phyloP scores from a whole-genome alignment of 2,113 vertebrate species.

The Spea multiplicata region DNA sequence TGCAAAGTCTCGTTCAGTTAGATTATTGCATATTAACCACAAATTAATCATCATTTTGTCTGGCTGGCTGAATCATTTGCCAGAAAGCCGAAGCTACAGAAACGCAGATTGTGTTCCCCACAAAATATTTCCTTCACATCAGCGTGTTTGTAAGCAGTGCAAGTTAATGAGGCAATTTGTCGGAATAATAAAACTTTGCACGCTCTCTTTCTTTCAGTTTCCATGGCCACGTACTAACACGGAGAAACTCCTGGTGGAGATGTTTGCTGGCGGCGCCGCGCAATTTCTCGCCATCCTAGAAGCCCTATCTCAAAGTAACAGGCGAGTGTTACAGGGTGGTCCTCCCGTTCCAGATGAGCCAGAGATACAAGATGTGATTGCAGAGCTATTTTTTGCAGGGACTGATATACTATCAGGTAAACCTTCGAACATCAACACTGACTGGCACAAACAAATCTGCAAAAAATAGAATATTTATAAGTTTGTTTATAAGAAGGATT shows the following conservation, averaged over 20 bases:
- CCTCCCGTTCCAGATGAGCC: constrained; percentile 66
- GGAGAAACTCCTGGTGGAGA: constrained; percentile 70
- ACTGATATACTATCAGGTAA: constrained; percentile 83
- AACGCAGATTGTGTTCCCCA: not conserved
- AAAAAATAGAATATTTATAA: too few relatives aligned
- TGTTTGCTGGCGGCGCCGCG: constrained; percentile 79
- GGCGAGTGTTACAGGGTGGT: constrained; percentile 62
- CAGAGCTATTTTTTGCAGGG: constrained; percentile 84
- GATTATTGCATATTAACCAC: not conserved
- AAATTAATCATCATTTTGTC: constrained; percentile 11
- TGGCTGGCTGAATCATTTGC: constrained; percentile 4
- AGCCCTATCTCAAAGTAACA: constrained; percentile 72
- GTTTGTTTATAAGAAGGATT: too few relatives aligned
- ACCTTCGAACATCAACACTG: too few relatives aligned
- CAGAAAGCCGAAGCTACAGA: not conserved
- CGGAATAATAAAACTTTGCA: not conserved
- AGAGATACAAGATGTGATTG: constrained; percentile 70
- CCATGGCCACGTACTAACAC: constrained; percentile 76
- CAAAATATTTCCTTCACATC: constrained; percentile 2
- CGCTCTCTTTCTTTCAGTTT: constrained; percentile 59
- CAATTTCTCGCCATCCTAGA: constrained; percentile 84
- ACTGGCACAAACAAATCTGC: too few relatives aligned
- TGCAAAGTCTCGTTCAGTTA: not conserved
- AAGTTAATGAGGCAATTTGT: not conserved
- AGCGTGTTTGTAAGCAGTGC: not conserved